A percentile compares a stretch with the other conserved stretches of the same genome.
Evolutionary conservation across 2,888 invertebrate genomes (phyloP).

Genomic region (Calameuta pallipes): DNA sequence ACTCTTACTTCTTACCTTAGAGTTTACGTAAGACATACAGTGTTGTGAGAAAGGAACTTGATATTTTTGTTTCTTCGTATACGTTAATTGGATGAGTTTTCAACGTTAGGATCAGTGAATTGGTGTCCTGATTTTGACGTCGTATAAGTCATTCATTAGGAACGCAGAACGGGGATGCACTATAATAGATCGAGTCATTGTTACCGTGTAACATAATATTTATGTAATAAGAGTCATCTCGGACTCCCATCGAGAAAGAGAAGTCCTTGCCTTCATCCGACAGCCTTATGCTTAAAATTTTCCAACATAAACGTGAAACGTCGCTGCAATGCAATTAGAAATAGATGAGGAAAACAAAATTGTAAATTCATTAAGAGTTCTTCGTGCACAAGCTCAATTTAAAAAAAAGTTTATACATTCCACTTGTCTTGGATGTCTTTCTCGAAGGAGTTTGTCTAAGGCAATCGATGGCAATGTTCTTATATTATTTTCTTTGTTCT

Average conservation of each 20-base stretch:
- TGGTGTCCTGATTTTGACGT: not conserved
- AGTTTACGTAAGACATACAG: not conserved
- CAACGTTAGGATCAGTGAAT: not conserved
- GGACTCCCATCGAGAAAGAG: not conserved
- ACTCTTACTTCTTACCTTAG: not conserved
- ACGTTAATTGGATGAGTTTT: not conserved
- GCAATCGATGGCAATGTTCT: not conserved
- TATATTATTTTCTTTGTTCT: not conserved
- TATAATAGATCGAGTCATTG: conserved; percentile 8
- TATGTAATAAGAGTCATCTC: conserved; percentile 24
- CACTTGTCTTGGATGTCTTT: not conserved
- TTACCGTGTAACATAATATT: conserved; percentile 32
- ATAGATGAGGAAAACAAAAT: too few relatives aligned
- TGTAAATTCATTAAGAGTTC: not conserved
- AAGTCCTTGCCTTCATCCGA: not conserved
- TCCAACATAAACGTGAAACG: not conserved
- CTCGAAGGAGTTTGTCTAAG: not conserved
- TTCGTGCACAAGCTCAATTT: not conserved
- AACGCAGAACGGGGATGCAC: not conserved
- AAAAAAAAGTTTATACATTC: not conserved
- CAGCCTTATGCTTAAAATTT: not conserved
- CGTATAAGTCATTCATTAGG: not conserved
- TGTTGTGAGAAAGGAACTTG: not conserved
- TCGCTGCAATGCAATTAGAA: not conserved
- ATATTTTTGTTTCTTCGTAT: not conserved